These are phyloP conservation scores for Amphiprion percula DNA, from an alignment of 2,113 vertebrate genomes.

Conservation along the genomic window DNA sequence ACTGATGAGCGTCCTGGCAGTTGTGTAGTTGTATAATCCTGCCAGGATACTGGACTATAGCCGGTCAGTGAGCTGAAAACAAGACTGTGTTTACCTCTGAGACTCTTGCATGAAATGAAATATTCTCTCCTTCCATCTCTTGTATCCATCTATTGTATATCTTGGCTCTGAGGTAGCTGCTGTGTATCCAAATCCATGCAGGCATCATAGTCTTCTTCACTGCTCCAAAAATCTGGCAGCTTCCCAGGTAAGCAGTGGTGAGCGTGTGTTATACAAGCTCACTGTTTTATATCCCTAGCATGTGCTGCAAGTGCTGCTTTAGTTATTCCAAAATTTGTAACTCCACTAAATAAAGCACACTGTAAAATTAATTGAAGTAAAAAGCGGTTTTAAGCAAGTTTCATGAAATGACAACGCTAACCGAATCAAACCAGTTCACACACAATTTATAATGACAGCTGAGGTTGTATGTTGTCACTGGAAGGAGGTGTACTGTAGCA, in stretches of 20 bases:
- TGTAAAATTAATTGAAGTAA: not conserved
- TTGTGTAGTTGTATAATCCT: slow-evolving; percentile 29
- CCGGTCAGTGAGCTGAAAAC: slow-evolving; percentile 44
- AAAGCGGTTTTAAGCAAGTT: not conserved
- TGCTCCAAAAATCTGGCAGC: slow-evolving; percentile 4
- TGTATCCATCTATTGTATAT: not conserved
- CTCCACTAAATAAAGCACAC: slow-evolving; percentile 1
- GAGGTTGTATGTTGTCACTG: not conserved
- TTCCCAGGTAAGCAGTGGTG: slow-evolving; percentile 23
- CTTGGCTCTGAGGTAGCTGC: not conserved
- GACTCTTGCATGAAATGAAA: slow-evolving; percentile 1
- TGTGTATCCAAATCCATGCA: slow-evolving; percentile 13
- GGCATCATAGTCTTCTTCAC: not conserved
- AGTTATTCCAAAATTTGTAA: not conserved
- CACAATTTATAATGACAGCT: not conserved
- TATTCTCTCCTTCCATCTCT: not conserved
- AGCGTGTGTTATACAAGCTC: slow-evolving; percentile 12
- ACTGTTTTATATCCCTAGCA: slow-evolving; percentile 1
- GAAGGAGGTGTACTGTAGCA: not conserved
- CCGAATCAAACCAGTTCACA: not conserved
- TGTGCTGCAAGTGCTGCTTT: not conserved
- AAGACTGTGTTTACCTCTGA: slow-evolving; percentile 1
- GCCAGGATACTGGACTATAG: slow-evolving; percentile 12
- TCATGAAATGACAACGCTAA: not conserved
- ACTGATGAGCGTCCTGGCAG: slow-evolving; percentile 35